Percentiles rank a stretch among this genome's conserved stretches.
Evolutionary conservation across 2,113 vertebrate genomes (phyloP).

Genomic region (Rhadina sibilatrix): DNA sequence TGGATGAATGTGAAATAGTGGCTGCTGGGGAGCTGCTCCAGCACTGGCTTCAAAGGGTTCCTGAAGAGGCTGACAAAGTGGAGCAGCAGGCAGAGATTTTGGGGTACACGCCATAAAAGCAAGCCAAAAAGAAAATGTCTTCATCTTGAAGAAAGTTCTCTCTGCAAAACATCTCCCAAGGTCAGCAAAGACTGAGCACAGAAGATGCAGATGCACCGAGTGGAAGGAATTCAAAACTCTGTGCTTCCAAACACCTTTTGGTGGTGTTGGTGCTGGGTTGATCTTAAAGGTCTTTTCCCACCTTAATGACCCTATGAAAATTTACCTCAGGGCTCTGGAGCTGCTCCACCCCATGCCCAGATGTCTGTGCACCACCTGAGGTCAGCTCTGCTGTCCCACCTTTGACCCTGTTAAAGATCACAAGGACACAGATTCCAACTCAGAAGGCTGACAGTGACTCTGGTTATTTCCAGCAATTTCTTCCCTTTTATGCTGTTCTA

Average conservation of each 20-base stretch:
- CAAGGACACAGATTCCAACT: no score
- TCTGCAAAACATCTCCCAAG: neutral
- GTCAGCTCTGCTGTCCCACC: neutral
- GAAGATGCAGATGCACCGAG: accelerated
- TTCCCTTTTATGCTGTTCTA: no score
- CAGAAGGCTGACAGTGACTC: no score
- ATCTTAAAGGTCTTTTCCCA: neutral
- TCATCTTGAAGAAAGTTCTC: neutral
- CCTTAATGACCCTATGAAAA: neutral
- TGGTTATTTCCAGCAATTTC: no score
- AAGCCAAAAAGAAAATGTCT: neutral
- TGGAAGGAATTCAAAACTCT: neutral
- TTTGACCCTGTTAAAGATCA: no score
- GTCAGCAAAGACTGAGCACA: neutral
- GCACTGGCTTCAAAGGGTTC: neutral
- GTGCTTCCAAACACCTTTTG: neutral
- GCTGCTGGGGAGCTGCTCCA: neutral
- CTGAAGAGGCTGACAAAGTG: neutral
- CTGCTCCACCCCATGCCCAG: neutral
- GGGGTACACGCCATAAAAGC: neutral
- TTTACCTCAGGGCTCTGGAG: neutral
- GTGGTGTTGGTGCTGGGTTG: neutral
- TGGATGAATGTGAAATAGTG: neutral
- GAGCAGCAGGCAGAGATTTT: neutral
- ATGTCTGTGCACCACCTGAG: neutral